Base-by-base conservation (phyloP, 92 coral and sea anemone species). In the Bergia puertoricense region DNA sequence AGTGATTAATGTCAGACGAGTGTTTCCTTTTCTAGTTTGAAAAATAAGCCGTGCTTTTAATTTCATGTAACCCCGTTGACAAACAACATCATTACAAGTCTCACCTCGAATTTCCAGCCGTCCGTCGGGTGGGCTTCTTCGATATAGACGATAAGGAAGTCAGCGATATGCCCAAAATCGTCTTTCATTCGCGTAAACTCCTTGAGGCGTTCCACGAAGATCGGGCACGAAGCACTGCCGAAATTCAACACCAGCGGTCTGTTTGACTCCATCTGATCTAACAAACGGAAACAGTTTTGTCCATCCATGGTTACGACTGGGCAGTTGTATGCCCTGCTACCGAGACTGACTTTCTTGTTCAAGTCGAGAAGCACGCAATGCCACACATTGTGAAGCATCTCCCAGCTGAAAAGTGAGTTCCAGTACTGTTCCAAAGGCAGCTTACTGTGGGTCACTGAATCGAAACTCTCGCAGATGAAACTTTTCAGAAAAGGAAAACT, bases 61-160 rank as follows among this genome's bases (percentile, higher is more conserved):
- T 1, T 14, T 14, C 14, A 56, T 10, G 14, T 56, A 15, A 56
- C 22, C 67, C 67, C 22, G 2, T 1, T 18, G 67, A 57, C 67
- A 57, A 15, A 57, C 22, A 14, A 14, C 67, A 6, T 56, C 16
- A 10, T 7, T 2, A 10, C 18, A 2, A 10, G 30, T 62, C 88
- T 88, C 42, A 91, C 93, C 91, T 91, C 89, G 56, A 91, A 91
- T 42, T 68, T 81, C 93, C 93, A 91, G n/a, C 93, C 93, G 45
- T 91, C 93, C 45, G 74, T 48, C 1, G 93, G 93, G 45, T 91
- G 93, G 9, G 91, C 93, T 76, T 91, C 93, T 42, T 82, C 93
- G 38, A 91, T 88, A 73, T 91, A 91, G 10, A 91, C 93, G 16
- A 91, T 75, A 18, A 91, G 88, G 65, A 91, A 87, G 37, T 91